A percentile compares a stretch with the other conserved stretches of the same genome.
Conservation (phyloP, 2,888 invertebrate genomes). For the Athrips mouffetella region DNA sequence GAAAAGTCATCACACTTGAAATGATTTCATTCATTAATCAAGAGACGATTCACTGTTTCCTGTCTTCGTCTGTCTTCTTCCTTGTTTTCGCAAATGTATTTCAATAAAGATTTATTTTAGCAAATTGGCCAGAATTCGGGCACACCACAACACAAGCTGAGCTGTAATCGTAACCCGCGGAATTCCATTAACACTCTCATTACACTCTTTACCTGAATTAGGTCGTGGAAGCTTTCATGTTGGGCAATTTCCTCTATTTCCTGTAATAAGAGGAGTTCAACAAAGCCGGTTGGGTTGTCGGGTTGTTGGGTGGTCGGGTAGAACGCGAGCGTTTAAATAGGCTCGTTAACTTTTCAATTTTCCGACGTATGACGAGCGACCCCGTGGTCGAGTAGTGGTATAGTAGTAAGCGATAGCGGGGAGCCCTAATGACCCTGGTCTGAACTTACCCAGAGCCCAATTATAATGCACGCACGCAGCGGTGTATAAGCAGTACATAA, state of each 20-base stretch:
- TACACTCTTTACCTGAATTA: conserved; percentile 37
- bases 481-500: too few relatives aligned
- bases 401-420: conserved; percentile 7
- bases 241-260: conserved; percentile 61
- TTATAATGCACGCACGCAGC: too few relatives aligned
- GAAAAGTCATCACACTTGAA: too few relatives aligned
- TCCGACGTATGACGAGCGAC: conserved; percentile 54
- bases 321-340: conserved; percentile 58
- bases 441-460: too few relatives aligned
- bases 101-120: background rate
- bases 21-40: too few relatives aligned
- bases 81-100: background rate
- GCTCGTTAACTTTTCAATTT: conserved; percentile 76
- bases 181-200: conserved; percentile 35
- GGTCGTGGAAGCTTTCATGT: conserved; percentile 53
- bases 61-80: too few relatives aligned
- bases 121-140: background rate
- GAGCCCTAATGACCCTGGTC: background rate
- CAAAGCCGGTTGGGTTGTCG: conserved; percentile 53
- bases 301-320: conserved; percentile 39
- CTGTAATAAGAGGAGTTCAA: conserved; percentile 58
- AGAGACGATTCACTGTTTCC: too few relatives aligned
- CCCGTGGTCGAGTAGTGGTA: conserved; percentile 6
- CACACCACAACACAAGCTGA: background rate
- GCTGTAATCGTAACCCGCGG: conserved; percentile 19